Evolutionary conservation across 2,888 invertebrate genomes (phyloP).

Genomic region (Ochropacha duplaris): DNA sequence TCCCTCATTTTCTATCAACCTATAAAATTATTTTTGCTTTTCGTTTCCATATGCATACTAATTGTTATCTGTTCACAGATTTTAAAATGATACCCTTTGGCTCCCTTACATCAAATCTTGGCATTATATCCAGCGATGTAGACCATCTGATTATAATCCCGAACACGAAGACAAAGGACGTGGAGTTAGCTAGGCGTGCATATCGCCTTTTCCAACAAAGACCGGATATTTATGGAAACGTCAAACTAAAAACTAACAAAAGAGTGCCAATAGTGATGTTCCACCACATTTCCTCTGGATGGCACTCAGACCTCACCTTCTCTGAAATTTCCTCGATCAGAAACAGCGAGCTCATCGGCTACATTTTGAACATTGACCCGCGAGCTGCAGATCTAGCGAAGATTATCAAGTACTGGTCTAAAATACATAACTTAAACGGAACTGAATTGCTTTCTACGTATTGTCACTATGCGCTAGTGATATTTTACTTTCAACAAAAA

Average conservation of each 20-base stretch:
- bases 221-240: conserved; percentile 13
- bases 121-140: conserved; percentile 24
- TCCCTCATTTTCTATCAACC: not conserved
- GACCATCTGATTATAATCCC: conserved; percentile 24
- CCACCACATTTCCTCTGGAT: conserved; percentile 11
- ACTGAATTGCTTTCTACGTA: not conserved
- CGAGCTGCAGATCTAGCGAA: conserved; percentile 13
- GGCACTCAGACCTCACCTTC: conserved; percentile 18
- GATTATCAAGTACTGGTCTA: conserved; percentile 27
- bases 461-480: not conserved
- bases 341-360: conserved; percentile 13
- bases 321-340: not conserved
- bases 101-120: conserved; percentile 26
- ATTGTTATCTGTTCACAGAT: conserved; percentile 16
- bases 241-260: not conserved
- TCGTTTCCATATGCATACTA: too few species aligned
- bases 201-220: not conserved
- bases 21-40: not conserved
- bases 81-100: conserved; percentile 20
- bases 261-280: conserved; percentile 8
- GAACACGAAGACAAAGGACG: not conserved
- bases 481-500: conserved; percentile 13
- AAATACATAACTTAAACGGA: not conserved
- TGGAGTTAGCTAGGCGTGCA: conserved; percentile 7
- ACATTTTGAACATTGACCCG: conserved; percentile 22